phyloP scores from a whole-genome alignment of 2,888 invertebrate species.

The Napeogenes inachia region DNA sequence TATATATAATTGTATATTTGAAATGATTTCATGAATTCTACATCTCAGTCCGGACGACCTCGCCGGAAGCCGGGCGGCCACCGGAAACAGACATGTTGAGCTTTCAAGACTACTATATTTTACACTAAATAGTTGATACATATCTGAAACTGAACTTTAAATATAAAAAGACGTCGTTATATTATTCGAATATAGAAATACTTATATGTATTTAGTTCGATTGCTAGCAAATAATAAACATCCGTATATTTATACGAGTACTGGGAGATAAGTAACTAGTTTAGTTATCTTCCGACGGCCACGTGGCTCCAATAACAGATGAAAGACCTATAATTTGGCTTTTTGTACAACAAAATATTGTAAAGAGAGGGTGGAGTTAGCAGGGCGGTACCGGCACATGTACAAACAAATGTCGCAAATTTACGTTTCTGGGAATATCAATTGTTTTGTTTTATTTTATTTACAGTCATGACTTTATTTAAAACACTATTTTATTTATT shows the following conservation, averaged over 20 bases:
- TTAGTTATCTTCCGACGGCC: conserved; percentile 22
- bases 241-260: neutral
- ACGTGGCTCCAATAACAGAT: conserved; percentile 36
- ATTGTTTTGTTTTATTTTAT: neutral
- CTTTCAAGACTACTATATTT: neutral
- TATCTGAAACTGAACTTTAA: too few species aligned
- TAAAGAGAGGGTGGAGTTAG: conserved; percentile 37
- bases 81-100: conserved; percentile 33
- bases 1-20: too few species aligned
- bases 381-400: conserved; percentile 54
- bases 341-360: conserved; percentile 25
- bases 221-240: too few species aligned
- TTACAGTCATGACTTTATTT: neutral
- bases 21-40: neutral
- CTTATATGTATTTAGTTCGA: too few species aligned
- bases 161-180: too few species aligned
- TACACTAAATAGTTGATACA: too few species aligned
- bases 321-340: conserved; percentile 40
- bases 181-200: too few species aligned
- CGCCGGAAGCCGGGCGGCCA: conserved; percentile 37
- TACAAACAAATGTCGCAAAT: conserved; percentile 56
- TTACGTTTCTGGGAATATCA: conserved; percentile 18
- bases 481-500: neutral
- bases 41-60: conserved; percentile 10
- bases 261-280: conserved; percentile 8